Conservation (phyloP, 2,888 invertebrate genomes). For the Melolontha melolontha region DNA sequence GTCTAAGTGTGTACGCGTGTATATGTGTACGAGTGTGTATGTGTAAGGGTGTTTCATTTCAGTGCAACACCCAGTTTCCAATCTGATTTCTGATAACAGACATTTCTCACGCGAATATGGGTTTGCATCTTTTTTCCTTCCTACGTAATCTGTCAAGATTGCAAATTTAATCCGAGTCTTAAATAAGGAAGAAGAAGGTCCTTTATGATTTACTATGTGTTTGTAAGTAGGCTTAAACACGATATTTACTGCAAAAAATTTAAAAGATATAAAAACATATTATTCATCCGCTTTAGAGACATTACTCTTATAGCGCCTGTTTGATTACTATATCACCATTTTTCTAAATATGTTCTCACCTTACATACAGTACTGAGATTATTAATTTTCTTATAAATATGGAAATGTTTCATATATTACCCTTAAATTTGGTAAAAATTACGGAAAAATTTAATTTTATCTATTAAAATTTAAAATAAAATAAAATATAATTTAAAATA, state of each 20-base stretch:
- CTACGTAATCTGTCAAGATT: constrained; percentile 7
- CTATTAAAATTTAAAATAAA: too few relatives aligned
- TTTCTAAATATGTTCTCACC: too few relatives aligned
- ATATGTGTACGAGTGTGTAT: constrained; percentile 1
- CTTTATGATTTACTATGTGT: background rate
- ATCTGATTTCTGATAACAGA: constrained; percentile 29
- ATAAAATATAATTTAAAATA: too few relatives aligned
- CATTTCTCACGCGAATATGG: constrained; percentile 23
- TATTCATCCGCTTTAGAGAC: too few relatives aligned
- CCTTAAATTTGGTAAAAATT: too few relatives aligned
- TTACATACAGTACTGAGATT: too few relatives aligned
- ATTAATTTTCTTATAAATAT: too few relatives aligned
- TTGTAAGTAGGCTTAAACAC: background rate
- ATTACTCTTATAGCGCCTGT: too few relatives aligned
- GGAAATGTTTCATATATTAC: too few relatives aligned
- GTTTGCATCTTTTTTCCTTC: constrained; percentile 5
- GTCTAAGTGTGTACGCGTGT: constrained; percentile 12
- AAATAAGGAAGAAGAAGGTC: background rate
- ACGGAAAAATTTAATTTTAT: too few relatives aligned
- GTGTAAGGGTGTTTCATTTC: constrained; percentile 31
- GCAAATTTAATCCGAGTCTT: constrained; percentile 8
- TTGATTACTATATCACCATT: too few relatives aligned
- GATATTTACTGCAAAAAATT: background rate
- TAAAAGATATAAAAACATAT: too few relatives aligned
- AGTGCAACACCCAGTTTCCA: constrained; percentile 21